These are phyloP conservation scores for Bos taurus DNA, from an alignment of 2,113 vertebrate species.

Conservation along the genomic window DNA sequence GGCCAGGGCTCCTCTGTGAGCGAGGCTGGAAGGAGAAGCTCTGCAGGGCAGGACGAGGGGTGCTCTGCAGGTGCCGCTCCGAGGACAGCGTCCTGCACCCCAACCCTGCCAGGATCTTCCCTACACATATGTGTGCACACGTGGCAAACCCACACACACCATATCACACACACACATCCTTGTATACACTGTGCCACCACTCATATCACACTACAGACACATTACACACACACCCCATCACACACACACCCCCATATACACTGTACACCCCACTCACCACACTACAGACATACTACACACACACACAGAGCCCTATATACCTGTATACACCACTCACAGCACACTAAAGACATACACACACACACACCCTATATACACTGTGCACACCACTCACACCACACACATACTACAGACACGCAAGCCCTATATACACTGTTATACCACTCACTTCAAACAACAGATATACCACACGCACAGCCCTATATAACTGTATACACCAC, in stretches of 20 bases:
- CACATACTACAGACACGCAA: too few relatives aligned
- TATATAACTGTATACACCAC: too few relatives aligned
- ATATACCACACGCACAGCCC: too few relatives aligned
- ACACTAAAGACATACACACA: not conserved
- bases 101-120: not conserved
- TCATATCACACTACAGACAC: not conserved
- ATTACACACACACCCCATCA: not conserved
- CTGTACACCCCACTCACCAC: not conserved
- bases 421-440: too few relatives aligned
- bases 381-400: not conserved
- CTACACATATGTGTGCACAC: not conserved
- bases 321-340: rapidly evolving
- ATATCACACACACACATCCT: not conserved
- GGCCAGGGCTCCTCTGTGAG: not conserved
- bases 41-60: not conserved
- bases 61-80: not conserved
- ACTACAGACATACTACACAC: not conserved
- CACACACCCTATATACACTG: not conserved
- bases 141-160: not conserved
- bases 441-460: too few relatives aligned
- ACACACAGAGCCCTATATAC: not conserved
- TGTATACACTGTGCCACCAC: not conserved
- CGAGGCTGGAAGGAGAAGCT: not conserved
- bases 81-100: rapidly evolving
- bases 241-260: not conserved